Base-by-base conservation (phyloP, 2,888 invertebrate genomes). In the Melanostoma scalare region DNA sequence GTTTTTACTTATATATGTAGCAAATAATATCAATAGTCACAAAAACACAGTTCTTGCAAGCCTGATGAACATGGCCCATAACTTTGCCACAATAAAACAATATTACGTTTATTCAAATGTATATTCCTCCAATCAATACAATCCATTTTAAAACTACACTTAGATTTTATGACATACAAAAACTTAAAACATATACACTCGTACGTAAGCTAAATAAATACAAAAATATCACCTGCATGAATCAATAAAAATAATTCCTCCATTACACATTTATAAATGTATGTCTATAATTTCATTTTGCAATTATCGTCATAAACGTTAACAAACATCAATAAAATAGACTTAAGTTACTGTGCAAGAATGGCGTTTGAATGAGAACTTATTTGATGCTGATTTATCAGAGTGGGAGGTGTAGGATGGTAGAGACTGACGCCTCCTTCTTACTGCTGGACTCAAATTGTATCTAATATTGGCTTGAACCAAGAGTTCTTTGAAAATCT, bases 401-500 rank as follows among this genome's bases (percentile, higher is more conserved):
- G 85, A 71, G n/a, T 87, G 85, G 4, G 86, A 73, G 5, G 87
- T 87, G 79, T 89, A 89, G 9, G 88, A 89, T 6, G 92, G 92
- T 71, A 92, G 87, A 6, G 91, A 91, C 80, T 92, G 91, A 4
- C 92, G 88, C 44, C 92, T 88, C 63, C 92, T 87, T 65, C 91
- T 87, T 31, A 92, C 90, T 2, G 92, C 92, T 20, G 92, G 92
- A 85, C 92, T 92, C 38, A 92, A 88, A 75, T 92, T 91, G 86
- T 92, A 92, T n/a, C 89, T 90, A 53, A 92, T 91, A 63, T 90
- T 92, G 36, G 92, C 92, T 87, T 92, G 92, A 20, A 90, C 89
- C 35, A 93, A 87, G n/a, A 93, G 89, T 86, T 92, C 92, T 80
- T 92, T 92, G 88, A 93, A 93, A 60, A 93, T 90, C 60, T 91